phyloP scores from a whole-genome alignment of 2,113 vertebrate species.

The Datnioides undecimradiatus region DNA sequence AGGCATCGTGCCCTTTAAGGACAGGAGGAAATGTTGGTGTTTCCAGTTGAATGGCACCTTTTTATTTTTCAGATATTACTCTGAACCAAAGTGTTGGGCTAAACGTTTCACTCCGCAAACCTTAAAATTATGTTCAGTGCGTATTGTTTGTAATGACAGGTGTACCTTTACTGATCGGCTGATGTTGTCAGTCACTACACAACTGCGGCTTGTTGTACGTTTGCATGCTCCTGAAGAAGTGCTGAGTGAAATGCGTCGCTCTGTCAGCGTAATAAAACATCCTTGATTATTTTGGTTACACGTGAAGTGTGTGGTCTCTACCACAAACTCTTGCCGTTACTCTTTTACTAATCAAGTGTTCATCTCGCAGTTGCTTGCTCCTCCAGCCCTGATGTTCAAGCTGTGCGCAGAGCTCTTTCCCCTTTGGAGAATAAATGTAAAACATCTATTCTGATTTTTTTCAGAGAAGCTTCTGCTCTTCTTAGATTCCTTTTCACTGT shows the following conservation, averaged over 20 bases:
- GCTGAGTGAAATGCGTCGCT: slow-evolving; percentile 11
- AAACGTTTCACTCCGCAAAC: not conserved
- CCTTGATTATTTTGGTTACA: not conserved
- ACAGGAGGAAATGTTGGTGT: not conserved
- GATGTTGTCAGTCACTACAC: slow-evolving; percentile 36
- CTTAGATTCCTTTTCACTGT: not conserved
- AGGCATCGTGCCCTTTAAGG: too few relatives aligned
- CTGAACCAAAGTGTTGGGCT: not conserved
- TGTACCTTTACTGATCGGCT: slow-evolving; percentile 15
- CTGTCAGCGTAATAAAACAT: slow-evolving; percentile 12
- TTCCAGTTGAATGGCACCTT: not conserved
- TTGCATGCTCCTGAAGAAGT: not conserved
- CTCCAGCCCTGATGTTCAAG: not conserved
- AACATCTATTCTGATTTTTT: not conserved
- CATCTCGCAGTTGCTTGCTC: slow-evolving; percentile 1
- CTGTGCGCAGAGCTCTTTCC: not conserved
- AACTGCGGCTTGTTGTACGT: slow-evolving; percentile 13
- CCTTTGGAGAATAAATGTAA: slow-evolving; percentile 6
- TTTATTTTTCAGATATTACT: not conserved
- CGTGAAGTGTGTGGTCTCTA: not conserved
- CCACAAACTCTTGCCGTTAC: not conserved
- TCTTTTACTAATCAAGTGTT: slow-evolving; percentile 13
- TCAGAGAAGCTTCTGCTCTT: not conserved
- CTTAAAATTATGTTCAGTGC: not conserved
- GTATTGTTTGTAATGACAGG: not conserved